phyloP scores from a whole-genome alignment of 2,797 vertebrate genomes.

The Gymnocypris eckloni region DNA sequence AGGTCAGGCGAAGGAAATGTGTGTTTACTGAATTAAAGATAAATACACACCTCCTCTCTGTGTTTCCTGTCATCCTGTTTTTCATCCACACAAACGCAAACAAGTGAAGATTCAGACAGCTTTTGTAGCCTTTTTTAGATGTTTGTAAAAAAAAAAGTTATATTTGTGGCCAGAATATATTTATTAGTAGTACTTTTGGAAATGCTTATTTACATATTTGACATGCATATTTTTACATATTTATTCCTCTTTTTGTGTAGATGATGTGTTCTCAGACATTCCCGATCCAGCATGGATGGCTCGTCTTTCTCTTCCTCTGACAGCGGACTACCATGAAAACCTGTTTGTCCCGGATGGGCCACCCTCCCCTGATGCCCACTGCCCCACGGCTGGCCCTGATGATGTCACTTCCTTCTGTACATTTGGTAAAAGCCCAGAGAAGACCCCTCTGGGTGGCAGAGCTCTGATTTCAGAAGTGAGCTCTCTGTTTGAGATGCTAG shows the following conservation, averaged over 20 bases:
- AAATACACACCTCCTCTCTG: constrained; percentile 54
- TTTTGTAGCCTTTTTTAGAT: background rate
- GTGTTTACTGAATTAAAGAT: constrained; percentile 64
- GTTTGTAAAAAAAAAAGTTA: background rate
- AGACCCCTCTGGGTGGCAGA: constrained; percentile 81
- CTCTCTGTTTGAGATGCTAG: constrained; percentile 90
- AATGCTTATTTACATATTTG: background rate
- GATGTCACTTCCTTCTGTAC: constrained; percentile 90
- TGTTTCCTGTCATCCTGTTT: constrained; percentile 66
- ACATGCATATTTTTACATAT: background rate
- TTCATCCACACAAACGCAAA: constrained; percentile 9
- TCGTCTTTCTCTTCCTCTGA: constrained; percentile 87
- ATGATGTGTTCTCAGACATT: constrained; percentile 74
- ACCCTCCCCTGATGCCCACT: constrained; percentile 67
- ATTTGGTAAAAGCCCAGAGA: constrained; percentile 85
- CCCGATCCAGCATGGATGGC: constrained; percentile 87
- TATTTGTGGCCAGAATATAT: background rate
- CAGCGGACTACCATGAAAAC: constrained; percentile 89
- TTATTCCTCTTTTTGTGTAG: constrained; percentile 59
- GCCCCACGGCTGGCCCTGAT: constrained; percentile 58
- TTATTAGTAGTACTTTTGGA: background rate
- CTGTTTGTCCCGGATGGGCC: constrained; percentile 80
- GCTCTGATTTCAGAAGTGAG: constrained; percentile 92
- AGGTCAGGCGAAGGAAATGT: constrained; percentile 60
- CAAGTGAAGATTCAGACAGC: background rate